Evolutionary conservation across 1,140 invertebrate species (phyloP).

Genomic region (Sesamia nonagrioides): DNA sequence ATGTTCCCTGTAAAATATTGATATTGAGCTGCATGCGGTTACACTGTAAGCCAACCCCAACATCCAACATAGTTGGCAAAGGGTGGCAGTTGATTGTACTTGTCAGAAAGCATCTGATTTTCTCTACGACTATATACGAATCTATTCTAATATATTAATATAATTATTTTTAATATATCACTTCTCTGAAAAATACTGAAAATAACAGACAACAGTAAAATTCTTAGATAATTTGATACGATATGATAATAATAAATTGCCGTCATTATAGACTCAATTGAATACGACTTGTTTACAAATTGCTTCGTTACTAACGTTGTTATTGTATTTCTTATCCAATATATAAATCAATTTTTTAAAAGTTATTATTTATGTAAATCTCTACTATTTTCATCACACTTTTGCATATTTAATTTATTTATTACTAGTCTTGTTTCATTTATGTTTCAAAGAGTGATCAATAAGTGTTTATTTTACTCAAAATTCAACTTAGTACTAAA

Average conservation of each 20-base stretch:
- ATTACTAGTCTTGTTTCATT: neutral
- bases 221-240: neutral
- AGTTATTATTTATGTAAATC: constrained; percentile 3
- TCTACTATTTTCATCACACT: neutral
- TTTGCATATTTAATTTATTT: constrained; percentile 1
- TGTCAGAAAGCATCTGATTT: no score
- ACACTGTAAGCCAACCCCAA: no score
- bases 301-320: neutral
- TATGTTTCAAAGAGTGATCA: neutral
- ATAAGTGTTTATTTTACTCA: no score
- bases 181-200: neutral
- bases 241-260: neutral
- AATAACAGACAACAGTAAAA: neutral
- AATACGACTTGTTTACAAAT: neutral
- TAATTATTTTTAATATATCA: neutral
- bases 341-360: neutral
- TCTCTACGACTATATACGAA: no score
- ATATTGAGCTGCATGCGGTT: no score
- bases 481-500: neutral
- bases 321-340: neutral
- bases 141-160: no score
- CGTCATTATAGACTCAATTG: neutral
- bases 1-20: no score
- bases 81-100: no score
- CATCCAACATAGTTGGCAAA: no score